Base-by-base conservation (phyloP, 1,140 invertebrate genomes). In the Drosophila rufa region DNA sequence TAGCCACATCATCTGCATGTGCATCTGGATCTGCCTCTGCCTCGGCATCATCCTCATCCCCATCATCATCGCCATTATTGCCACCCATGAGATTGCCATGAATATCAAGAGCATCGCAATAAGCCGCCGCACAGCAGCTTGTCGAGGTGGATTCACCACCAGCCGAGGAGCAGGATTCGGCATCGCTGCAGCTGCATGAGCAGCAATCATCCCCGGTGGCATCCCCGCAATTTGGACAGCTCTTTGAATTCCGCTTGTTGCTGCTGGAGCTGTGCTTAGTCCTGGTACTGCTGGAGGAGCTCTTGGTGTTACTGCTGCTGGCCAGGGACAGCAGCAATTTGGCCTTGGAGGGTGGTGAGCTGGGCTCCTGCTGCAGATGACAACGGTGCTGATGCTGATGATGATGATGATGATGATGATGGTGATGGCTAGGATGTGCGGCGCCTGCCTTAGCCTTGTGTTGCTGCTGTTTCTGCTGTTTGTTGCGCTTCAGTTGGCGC, bases 401-500 rank as follows among this genome's bases (percentile, higher is more conserved):
- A 47, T 46, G 58, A 17, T 56, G 40, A 33, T 46, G 33, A 36
- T 62, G 59, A 47, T 46, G 58, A 22, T 56, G 75, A 15, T 42
- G 68, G n/a, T 55, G 70, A 47, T 36, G 67, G 14, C 27, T 42
- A 53, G 60, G 69, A 53, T 67, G 76, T 27, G 53, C 33, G 33
- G 50, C 17, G 33, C 75, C 61, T 19, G 65, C 55, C 12, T 74
- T 65, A 47, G 67, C 38, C 4, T 51, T 65, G 30, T 45, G 62
- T n/a, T 64, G 48, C 7, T 67, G 65, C 8, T 67, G 71, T 12
- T 59, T 74, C 25, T 86, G 76, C 60, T 83, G 69, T 65, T 91
- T 87, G 77, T 59, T 92, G 73, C 87, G 87, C 60, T 92, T 92
- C 73, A 92, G 53, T 56, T 82, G 80, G n/a, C 91, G 82, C 69